A percentile compares a stretch with the other conserved stretches of the same genome.
phyloP scores from a whole-genome alignment of 1,140 invertebrate species.

The Belonocnema kinseyi region DNA sequence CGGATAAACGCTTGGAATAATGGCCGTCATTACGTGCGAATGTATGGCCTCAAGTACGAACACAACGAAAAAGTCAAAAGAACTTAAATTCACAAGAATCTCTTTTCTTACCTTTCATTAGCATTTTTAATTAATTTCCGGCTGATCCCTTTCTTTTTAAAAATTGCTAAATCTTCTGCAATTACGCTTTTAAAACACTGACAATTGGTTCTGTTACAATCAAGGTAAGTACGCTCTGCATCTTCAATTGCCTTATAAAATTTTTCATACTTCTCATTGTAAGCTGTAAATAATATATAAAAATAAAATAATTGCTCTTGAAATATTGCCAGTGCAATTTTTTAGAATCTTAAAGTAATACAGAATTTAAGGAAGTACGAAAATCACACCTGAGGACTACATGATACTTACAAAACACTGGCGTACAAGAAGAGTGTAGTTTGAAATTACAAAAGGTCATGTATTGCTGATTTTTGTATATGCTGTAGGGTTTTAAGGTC shows the following conservation, averaged over 20 bases:
- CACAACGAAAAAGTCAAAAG: slow-evolving; percentile 8
- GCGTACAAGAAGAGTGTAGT: too few relatives aligned
- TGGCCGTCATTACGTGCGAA: neutral
- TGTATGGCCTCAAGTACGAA: slow-evolving; percentile 7
- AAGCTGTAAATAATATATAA: slow-evolving; percentile 41
- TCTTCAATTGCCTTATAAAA: slow-evolving; percentile 57
- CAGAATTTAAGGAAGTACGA: too few relatives aligned
- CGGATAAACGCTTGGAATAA: too few relatives aligned
- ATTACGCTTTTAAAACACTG: slow-evolving; percentile 81
- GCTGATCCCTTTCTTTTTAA: slow-evolving; percentile 82
- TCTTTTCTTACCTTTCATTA: slow-evolving; percentile 73
- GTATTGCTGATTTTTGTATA: too few relatives aligned
- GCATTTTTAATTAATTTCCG: slow-evolving; percentile 80
- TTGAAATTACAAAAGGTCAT: too few relatives aligned
- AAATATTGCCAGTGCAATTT: too few relatives aligned
- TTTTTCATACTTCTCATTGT: slow-evolving; percentile 56
- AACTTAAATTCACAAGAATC: slow-evolving; percentile 13
- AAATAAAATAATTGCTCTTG: too few relatives aligned
- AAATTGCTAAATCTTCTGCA: slow-evolving; percentile 82
- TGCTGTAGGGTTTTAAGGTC: too few relatives aligned
- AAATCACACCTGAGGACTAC: too few relatives aligned
- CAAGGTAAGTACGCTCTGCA: slow-evolving; percentile 57
- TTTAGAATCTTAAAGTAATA: too few relatives aligned
- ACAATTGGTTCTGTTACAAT: slow-evolving; percentile 74
- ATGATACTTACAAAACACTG: too few relatives aligned